Percentiles rank a stretch among this genome's conserved stretches.
Conservation (phyloP, 2,888 invertebrate genomes). For the Ormyrus rosae region DNA sequence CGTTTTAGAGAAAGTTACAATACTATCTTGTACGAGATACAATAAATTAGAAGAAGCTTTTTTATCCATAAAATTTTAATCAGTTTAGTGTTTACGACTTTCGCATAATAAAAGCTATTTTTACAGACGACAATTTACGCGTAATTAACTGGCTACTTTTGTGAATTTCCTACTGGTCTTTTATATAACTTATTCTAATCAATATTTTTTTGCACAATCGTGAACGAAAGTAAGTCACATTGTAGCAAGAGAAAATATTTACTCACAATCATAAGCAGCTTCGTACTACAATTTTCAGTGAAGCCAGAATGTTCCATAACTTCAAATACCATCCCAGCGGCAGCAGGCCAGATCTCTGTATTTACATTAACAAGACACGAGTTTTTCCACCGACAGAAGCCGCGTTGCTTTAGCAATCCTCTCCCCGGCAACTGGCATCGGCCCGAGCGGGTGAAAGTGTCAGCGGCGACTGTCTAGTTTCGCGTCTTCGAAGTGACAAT, state of each 20-base stretch:
- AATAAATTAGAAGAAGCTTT: slow-evolving; percentile 10
- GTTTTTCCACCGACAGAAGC: too few species aligned
- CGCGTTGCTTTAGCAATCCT: too few species aligned
- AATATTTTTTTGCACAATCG: too few species aligned
- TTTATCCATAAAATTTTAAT: slow-evolving; percentile 24
- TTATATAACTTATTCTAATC: too few species aligned
- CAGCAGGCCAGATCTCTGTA: too few species aligned
- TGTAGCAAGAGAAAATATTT: background rate
- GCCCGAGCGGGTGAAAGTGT: slow-evolving; percentile 67
- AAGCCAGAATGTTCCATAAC: too few species aligned
- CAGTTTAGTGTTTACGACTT: slow-evolving; percentile 17
- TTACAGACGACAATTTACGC: slow-evolving; percentile 16
- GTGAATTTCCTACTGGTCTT: slow-evolving; percentile 14
- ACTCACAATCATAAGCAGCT: background rate
- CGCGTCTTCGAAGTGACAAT: slow-evolving; percentile 51
- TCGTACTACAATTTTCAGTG: background rate
- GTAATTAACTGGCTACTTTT: background rate
- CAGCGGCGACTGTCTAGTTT: slow-evolving; percentile 68
- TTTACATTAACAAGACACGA: too few species aligned
- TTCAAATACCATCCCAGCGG: too few species aligned
- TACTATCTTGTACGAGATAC: slow-evolving; percentile 5
- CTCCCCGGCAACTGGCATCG: too few species aligned
- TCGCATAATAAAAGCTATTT: background rate
- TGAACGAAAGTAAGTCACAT: too few species aligned
- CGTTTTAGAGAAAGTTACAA: slow-evolving; percentile 34